Evolutionary conservation across 2,113 vertebrate species (phyloP).

Genomic region (Phylloscopus trochilus): DNA sequence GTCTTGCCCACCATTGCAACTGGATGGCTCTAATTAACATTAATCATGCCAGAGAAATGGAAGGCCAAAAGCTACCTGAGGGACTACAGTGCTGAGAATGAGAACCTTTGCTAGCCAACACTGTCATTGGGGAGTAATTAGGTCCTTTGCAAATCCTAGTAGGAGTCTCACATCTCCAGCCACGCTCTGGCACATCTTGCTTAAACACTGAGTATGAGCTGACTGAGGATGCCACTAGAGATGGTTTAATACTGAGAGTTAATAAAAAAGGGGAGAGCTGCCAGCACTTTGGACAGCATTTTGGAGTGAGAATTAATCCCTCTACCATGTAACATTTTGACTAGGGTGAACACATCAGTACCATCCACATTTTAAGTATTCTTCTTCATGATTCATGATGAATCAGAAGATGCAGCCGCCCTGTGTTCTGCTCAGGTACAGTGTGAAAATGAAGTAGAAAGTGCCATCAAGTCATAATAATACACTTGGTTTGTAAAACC

Average conservation of each 20-base stretch:
- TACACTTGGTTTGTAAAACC: background rate
- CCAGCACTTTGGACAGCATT: background rate
- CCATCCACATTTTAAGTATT: background rate
- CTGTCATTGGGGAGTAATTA: background rate
- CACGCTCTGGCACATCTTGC: background rate
- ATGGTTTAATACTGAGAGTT: background rate
- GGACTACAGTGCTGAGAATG: background rate
- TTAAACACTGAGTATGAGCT: background rate
- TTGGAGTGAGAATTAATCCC: background rate
- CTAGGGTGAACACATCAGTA: background rate
- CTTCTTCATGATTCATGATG: background rate
- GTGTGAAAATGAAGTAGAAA: constrained; percentile 24
- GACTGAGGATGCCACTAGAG: background rate
- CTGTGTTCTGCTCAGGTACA: background rate
- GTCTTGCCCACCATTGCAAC: background rate
- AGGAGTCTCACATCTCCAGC: background rate
- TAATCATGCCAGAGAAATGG: background rate
- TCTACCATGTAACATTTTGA: background rate
- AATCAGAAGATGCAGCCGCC: background rate
- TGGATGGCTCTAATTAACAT: background rate
- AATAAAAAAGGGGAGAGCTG: background rate
- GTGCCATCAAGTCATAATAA: background rate
- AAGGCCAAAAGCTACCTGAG: background rate
- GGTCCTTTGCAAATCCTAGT: background rate
- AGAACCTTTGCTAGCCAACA: background rate